phyloP scores from a whole-genome alignment of 1,140 invertebrate species.

The Mizuhopecten yessoensis region DNA sequence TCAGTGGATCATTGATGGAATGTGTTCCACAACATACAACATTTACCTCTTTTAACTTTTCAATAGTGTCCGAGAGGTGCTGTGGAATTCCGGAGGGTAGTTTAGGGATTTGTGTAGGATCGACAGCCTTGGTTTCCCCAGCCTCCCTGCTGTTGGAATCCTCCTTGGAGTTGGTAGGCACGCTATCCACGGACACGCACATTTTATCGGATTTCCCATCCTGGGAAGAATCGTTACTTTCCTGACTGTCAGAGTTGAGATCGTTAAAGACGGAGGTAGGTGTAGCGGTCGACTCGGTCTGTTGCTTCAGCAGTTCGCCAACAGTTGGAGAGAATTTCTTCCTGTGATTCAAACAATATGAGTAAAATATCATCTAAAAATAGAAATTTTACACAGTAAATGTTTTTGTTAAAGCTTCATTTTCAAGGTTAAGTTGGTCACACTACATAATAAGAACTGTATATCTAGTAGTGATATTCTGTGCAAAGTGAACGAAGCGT shows the following conservation, averaged over 20 bases:
- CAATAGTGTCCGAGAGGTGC: slow-evolving; percentile 85
- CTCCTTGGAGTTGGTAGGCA: slow-evolving; percentile 60
- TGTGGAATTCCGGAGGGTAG: slow-evolving; percentile 86
- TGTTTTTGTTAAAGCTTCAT: too few species aligned
- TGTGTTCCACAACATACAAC: background rate
- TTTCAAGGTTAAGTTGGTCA: too few species aligned
- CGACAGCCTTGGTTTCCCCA: slow-evolving; percentile 61
- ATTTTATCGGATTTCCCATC: slow-evolving; percentile 48
- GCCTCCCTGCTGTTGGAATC: slow-evolving; percentile 63
- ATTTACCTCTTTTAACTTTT: slow-evolving; percentile 85
- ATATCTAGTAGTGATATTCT: too few species aligned
- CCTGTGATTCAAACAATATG: slow-evolving; percentile 42
- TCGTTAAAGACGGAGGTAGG: slow-evolving; percentile 56
- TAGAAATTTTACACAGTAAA: too few species aligned
- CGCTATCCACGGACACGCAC: slow-evolving; percentile 56
- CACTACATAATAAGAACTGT: too few species aligned
- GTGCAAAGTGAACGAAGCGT: too few species aligned
- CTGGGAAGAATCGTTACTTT: slow-evolving; percentile 57
- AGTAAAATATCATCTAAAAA: too few species aligned
- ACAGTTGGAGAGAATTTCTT: slow-evolving; percentile 78
- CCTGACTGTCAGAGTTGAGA: slow-evolving; percentile 55
- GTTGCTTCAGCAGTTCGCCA: slow-evolving; percentile 82
- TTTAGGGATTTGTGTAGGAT: slow-evolving; percentile 82
- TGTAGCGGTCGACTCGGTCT: slow-evolving; percentile 70
- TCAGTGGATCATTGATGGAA: background rate